These are phyloP conservation scores for Sebastiscus tertius DNA, from an alignment of 2,797 vertebrate species.

Conservation along the genomic window DNA sequence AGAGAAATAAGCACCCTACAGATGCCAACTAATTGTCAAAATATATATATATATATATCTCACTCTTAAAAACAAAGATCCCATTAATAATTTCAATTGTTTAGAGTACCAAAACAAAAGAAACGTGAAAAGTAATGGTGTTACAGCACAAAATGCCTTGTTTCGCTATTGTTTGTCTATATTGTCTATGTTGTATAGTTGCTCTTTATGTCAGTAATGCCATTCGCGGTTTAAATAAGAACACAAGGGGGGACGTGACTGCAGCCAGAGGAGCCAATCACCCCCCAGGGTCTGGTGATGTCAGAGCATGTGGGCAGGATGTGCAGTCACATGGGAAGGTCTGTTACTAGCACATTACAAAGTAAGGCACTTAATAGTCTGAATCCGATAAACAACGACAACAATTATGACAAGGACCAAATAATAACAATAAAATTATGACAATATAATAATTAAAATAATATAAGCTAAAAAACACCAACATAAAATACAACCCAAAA, in stretches of 20 bases:
- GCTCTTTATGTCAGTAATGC: conserved; percentile 41
- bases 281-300: conserved; percentile 60
- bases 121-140: conserved; percentile 15
- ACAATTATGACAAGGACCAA: conserved; percentile 74
- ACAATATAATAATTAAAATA: conserved; percentile 85
- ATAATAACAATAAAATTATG: conserved; percentile 82
- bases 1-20: conserved; percentile 44
- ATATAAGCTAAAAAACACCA: conserved; percentile 77
- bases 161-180: conserved; percentile 34
- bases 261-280: conserved; percentile 66
- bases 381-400: conserved; percentile 80
- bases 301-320: conserved; percentile 75
- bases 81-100: conserved; percentile 25
- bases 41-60: conserved; percentile 50
- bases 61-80: conserved; percentile 34
- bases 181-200: conserved; percentile 25
- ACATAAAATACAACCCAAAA: conserved; percentile 77
- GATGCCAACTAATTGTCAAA: conserved; percentile 37
- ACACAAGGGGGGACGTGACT: conserved; percentile 64
- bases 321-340: conserved; percentile 85
- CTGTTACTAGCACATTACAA: conserved; percentile 79
- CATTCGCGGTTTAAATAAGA: conserved; percentile 49
- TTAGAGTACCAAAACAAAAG: conserved; percentile 34
- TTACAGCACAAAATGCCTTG: conserved; percentile 40
- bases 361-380: conserved; percentile 79